These are phyloP conservation scores for Scomberomorus guttatus DNA, from an alignment of 2,797 vertebrate genomes.

Conservation along the genomic window DNA sequence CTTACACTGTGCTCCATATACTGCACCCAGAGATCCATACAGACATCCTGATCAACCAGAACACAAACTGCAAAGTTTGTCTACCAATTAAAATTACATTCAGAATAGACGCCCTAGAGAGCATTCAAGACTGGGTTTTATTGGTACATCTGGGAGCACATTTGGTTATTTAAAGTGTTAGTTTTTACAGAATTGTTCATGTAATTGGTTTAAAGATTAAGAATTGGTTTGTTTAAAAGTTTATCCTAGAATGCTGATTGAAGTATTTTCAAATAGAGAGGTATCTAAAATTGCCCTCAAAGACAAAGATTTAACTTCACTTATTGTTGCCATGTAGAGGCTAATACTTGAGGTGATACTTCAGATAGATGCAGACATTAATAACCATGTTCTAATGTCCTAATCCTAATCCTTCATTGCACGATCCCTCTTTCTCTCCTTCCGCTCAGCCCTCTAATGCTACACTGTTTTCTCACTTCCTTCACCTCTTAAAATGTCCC, in stretches of 20 bases:
- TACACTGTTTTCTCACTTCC: not conserved
- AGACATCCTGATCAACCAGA: constrained; percentile 64
- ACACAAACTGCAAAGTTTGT: constrained; percentile 40
- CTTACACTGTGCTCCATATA: constrained; percentile 81
- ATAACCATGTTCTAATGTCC: constrained; percentile 65
- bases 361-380: constrained; percentile 47
- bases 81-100: constrained; percentile 9
- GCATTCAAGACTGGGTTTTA: not conserved
- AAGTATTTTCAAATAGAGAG: not conserved
- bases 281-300: not conserved
- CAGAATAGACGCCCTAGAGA: not conserved
- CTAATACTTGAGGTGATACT: constrained; percentile 39
- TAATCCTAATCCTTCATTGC: constrained; percentile 71
- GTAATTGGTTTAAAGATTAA: not conserved
- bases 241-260: not conserved
- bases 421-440: constrained; percentile 48
- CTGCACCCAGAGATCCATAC: constrained; percentile 51
- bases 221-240: not conserved
- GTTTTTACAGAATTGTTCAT: not conserved
- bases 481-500: constrained; percentile 10
- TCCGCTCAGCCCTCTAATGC: constrained; percentile 35
- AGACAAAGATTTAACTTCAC: constrained; percentile 21
- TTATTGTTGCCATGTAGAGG: constrained; percentile 13
- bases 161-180: not conserved
- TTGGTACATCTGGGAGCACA: not conserved